Percentiles rank a stretch among this genome's conserved stretches.
Evolutionary conservation across 2,888 invertebrate species (phyloP).

Genomic region (Ichneumoninae sp.): DNA sequence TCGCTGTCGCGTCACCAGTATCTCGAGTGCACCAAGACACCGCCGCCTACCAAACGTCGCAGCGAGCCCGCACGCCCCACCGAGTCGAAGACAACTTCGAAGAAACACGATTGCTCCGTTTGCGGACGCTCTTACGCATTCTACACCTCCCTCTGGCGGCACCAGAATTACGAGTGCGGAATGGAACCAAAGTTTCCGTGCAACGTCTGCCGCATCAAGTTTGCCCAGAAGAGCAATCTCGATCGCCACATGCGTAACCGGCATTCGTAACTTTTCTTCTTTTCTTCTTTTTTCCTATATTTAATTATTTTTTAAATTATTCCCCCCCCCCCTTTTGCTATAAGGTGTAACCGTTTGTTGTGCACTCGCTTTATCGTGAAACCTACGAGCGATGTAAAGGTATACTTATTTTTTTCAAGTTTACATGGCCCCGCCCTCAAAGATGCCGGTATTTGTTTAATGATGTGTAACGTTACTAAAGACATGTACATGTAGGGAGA

Average conservation of each 20-base stretch:
- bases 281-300: conserved; percentile 23
- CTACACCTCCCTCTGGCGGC: conserved; percentile 81
- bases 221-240: conserved; percentile 86
- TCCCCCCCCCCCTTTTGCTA: conserved; percentile 6
- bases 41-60: conserved; percentile 51
- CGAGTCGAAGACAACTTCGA: conserved; percentile 66
- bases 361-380: conserved; percentile 30
- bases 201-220: conserved; percentile 87
- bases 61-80: conserved; percentile 36
- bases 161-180: conserved; percentile 86
- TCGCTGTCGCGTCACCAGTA: conserved; percentile 77
- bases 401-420: conserved; percentile 6
- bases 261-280: conserved; percentile 69
- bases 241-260: conserved; percentile 84
- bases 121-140: conserved; percentile 79
- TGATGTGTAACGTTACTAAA: conserved; percentile 36
- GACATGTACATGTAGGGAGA: conserved; percentile 50
- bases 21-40: conserved; percentile 72
- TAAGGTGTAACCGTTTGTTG: conserved; percentile 11
- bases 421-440: conserved; percentile 27
- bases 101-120: conserved; percentile 75
- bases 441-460: conserved; percentile 27
- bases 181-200: conserved; percentile 87
- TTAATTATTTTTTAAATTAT: not conserved
- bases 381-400: not conserved